Base-by-base conservation (phyloP, 1,140 invertebrate species). In the Potamilus streckersoni region DNA sequence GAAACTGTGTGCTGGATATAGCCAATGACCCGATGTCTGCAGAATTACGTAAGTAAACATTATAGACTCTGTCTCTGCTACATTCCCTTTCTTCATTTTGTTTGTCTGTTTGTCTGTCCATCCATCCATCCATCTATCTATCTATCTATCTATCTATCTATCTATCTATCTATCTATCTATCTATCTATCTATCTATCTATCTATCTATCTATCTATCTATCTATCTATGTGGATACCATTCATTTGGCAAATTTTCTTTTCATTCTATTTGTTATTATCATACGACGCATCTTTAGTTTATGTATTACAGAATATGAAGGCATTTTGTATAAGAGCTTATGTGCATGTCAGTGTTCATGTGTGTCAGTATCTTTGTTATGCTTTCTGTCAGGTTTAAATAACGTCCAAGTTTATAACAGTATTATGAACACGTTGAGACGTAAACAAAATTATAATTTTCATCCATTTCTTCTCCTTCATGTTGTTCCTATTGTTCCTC, bases 11-110 rank as follows among this genome's bases (percentile, higher is more conserved):
- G 23, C 31, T 83, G 11, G 15, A 78, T 3, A 57, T 85, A 8
- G 79, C 73, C 55, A 87, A 87, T 63, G 79, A 85, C 71, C 86
- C 86, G 27, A 63, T 77, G 17, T 67, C 79, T 14, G 81, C 81
- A 2, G 83, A 86, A 72, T 80, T 86, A 74, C 83, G 86, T 87
- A 80, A 78, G 86, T 82, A 16, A 55, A 60, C 15, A 3, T 71
- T 17, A 23, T 27, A 15, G 56, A 19, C 6, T 20, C 15, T 38
- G 23, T 73, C 16, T 69, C 23, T 27, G 15, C 60, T 60, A 17
- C n/a, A n/a, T 27, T 63, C 19, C 49, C 20, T 66, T 19, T 74
- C 60, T 70, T 13, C 20, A 56, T 38, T 78, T 15, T 74, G 20
- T 69, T 0, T 61, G 14, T 56, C 16, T 58, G 31, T 27, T 19